Evolutionary conservation across 2,113 vertebrate genomes (phyloP), one percentile per base, ranked within the genome.

Genomic region (Calyptommatus sinebrachiatus): DNA sequence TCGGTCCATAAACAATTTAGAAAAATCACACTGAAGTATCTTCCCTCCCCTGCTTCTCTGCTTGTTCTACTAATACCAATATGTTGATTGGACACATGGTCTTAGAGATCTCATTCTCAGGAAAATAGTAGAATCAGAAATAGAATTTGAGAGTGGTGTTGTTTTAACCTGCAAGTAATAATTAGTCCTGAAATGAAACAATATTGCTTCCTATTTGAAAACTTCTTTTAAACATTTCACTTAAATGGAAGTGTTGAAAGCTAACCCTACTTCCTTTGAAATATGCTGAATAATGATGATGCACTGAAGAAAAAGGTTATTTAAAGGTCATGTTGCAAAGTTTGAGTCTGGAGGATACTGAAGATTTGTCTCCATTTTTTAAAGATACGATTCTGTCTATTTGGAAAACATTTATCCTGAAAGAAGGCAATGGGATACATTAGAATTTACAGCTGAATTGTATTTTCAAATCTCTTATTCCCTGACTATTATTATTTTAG

Each of bases 81-180:
- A 10, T 16, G 28, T 68, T 29, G 18, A 67, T 57, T 57, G 10
- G 41, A 67, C 22, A 16, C 3, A 57, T 9, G 7, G 8, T 45
- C 0, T 41, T 73, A 41, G 18, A 74, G 57, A n/a, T 31, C 24
- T 61, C 29, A 14, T 68, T 10, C 22, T 21, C n/a, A 3, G 8
- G 31, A 31, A 62, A 62, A 26, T 41, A 22, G 50, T 35, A 67
- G 79, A 86, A 82, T 82, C 89, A 79, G 88, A 91, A 91, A 85
- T 73, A 81, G 84, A 85, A 86, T 73, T 67, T 85, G 69, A 81
- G 82, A 85, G 65, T 63, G 79, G 35, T 73, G 80, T 70, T 72
- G 80, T 70, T 76, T 85, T 45, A 57, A 87, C 83, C 75, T 46
- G 87, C 83, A 86, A 90, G 78, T 11, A 70, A 73, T 90, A 82